Base-by-base conservation (phyloP, 2,113 vertebrate species). In the Tiliqua scincoides region DNA sequence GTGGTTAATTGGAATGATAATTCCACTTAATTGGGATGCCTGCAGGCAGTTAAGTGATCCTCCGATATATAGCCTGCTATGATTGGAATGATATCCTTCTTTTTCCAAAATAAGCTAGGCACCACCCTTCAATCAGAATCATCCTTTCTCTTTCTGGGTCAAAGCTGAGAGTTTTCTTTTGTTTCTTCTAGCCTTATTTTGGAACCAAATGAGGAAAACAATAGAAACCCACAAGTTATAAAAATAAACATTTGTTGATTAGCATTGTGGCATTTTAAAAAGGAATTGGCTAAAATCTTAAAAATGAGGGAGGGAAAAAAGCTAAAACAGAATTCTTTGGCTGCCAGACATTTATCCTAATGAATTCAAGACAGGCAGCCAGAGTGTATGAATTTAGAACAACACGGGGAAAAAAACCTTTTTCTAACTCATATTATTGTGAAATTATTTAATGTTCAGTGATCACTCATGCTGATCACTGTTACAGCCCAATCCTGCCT, bases 1-100 rank as follows among this genome's bases (percentile, higher is more conserved):
- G 91, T 93, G 84, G 89, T 89, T 95, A 95, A 95, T 94, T 94
- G 93, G 92, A 88, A 94, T 93, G 93, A 91, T 94, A 94, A 95
- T 91, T 95, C 85, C 91, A 92, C 67, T 93, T 95, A 94, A 95
- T 93, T 94, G 93, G 85, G 73, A 89, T 73, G 91, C 90, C 91
- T 93, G 88, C 78, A 91, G 90, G 93, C 90, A 94, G 79, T 87
- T 91, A 91, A 94, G 86, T 84, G 82, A 89, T 87, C 73, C 78
- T 63, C 59, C 52, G 57, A 86, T 80, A 80, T 86, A 73, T 72
- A 80, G 68, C 17, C 89, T 91, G 81, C 71, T 82, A 90, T 78
- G 27, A 76, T 84, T n/a, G 90, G 70, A 70, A 79, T 78, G 88
- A 48, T 86, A 87, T 85, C 23, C 82, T 62, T 57, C 71, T 57